Evolutionary conservation across 37 sponge, comb jelly and placozoan genomes (phyloP).

Genomic region (Chondrosia reniformis): DNA sequence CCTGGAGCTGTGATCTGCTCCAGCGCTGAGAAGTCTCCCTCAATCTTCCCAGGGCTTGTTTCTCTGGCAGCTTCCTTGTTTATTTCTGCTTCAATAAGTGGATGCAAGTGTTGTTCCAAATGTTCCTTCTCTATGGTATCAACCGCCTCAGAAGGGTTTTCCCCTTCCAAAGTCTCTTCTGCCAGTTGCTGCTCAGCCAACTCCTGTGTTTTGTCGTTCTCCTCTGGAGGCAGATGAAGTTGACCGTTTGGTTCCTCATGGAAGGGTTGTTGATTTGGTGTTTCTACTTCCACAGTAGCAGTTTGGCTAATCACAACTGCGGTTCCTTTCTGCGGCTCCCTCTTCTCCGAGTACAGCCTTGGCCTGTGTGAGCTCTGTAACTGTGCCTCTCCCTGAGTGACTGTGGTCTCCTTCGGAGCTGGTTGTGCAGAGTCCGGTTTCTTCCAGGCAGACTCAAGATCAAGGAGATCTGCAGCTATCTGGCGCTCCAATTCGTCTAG

Average conservation of each 20-base stretch:
- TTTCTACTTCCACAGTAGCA: not conserved
- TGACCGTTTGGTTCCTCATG: not conserved
- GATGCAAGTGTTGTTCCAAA: conserved; percentile 5
- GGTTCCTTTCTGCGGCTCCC: not conserved
- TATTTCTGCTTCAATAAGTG: conserved; percentile 13
- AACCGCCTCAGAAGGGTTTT: not conserved
- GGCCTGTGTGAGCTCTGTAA: not conserved
- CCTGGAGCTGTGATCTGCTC: conserved; percentile 17
- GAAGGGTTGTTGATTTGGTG: not conserved
- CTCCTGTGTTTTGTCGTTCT: not conserved
- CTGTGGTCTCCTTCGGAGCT: not conserved
- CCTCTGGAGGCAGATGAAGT: not conserved
- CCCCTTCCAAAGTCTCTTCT: not conserved
- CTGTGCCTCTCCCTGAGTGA: not conserved
- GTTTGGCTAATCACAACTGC: not conserved
- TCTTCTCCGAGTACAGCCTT: not conserved
- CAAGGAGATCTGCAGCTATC: not conserved
- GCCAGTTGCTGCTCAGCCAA: not conserved
- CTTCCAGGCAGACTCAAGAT: not conserved
- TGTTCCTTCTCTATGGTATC: not conserved
- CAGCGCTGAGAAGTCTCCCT: conserved; percentile 15
- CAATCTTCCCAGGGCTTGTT: not conserved
- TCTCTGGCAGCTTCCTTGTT: not conserved
- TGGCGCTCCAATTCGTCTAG: not conserved
- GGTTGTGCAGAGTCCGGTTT: not conserved